A percentile compares a stretch with the other conserved stretches of the same genome.
phyloP scores from a whole-genome alignment of 2,113 vertebrate genomes.

The Callipepla californica region DNA sequence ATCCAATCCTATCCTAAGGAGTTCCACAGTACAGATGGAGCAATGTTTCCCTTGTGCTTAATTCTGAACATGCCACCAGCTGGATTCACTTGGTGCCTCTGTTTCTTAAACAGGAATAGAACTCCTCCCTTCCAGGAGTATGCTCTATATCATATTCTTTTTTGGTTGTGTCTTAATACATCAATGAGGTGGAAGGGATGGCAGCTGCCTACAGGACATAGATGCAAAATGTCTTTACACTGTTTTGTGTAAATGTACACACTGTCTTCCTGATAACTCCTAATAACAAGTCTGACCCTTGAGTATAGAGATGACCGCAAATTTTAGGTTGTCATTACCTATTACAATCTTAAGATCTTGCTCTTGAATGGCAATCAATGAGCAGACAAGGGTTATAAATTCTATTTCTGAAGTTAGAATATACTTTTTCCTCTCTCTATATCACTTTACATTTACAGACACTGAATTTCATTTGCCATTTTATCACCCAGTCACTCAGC shows the following conservation, averaged over 20 bases:
- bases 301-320: neutral
- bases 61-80: rapidly evolving
- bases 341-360: neutral
- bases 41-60: rapidly evolving
- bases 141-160: neutral
- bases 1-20: rapidly evolving
- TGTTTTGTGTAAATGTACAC: neutral
- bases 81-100: neutral
- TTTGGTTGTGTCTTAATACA: neutral
- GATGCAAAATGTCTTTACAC: neutral
- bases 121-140: neutral
- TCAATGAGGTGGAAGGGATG: neutral
- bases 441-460: neutral
- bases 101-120: too few species aligned
- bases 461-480: neutral
- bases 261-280: neutral
- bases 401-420: neutral
- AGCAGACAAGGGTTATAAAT: neutral
- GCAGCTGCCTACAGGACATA: neutral
- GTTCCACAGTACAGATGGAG: rapidly evolving
- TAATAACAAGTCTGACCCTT: neutral
- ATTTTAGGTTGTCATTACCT: neutral
- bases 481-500: neutral
- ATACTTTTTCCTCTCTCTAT: neutral
- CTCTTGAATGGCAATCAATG: neutral